phyloP scores from a whole-genome alignment of 2,888 invertebrate genomes.

The Lapara coniferarum region DNA sequence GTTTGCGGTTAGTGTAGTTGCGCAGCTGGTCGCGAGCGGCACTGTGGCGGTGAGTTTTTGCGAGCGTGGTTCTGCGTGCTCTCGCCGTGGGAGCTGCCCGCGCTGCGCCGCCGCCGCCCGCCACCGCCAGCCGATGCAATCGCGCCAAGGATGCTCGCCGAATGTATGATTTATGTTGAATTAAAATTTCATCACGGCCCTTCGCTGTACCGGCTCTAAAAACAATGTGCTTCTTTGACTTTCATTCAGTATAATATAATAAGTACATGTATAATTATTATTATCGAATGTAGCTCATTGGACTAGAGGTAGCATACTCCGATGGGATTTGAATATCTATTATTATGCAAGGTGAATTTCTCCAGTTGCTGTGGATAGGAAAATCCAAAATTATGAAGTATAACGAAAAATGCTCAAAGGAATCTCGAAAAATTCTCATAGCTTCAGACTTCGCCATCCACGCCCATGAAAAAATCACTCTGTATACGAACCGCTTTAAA shows the following conservation, averaged over 20 bases:
- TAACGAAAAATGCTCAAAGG: no score
- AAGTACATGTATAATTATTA: conserved; percentile 2
- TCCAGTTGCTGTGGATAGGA: no score
- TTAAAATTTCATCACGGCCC: conserved; percentile 42
- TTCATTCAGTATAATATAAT: conserved; percentile 29
- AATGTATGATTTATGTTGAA: conserved; percentile 39
- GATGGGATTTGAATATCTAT: no score
- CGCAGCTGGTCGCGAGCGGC: neutral
- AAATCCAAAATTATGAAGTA: no score
- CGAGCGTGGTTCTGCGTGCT: conserved; percentile 45
- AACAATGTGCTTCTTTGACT: conserved; percentile 27
- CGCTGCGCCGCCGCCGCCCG: conserved; percentile 33
- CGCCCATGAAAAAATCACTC: no score
- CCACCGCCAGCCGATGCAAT: conserved; percentile 29
- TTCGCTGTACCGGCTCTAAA: conserved; percentile 28
- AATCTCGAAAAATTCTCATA: no score
- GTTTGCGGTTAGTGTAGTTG: no score
- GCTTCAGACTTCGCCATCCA: no score
- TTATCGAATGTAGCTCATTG: no score
- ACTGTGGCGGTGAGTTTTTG: conserved; percentile 41
- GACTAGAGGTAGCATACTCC: no score
- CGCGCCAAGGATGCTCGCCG: conserved; percentile 29
- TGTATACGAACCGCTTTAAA: no score
- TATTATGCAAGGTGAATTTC: no score
- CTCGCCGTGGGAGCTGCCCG: conserved; percentile 60